Conservation (phyloP, 2,113 vertebrate species). For the Myodes glareolus region DNA sequence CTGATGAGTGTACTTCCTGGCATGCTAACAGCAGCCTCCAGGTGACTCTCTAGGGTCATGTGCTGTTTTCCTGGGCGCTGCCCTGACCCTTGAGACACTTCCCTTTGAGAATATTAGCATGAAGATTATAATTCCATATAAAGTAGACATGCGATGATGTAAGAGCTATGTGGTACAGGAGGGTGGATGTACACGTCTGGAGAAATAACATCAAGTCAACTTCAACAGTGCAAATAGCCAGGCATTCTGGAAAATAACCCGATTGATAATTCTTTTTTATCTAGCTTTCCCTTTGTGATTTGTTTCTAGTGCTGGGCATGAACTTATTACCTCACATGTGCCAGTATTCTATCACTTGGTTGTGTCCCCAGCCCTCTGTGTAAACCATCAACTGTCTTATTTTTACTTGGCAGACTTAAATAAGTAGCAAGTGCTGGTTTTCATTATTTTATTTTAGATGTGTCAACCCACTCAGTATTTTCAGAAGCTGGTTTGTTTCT, state of each 20-base stretch:
- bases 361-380: not conserved
- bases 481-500: not conserved
- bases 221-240: not conserved
- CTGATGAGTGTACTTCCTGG: not conserved
- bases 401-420: slow-evolving; percentile 35
- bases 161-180: not conserved
- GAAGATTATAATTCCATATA: not conserved
- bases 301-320: not conserved
- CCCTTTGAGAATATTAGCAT: not conserved
- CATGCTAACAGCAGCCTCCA: too few relatives aligned
- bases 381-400: not conserved
- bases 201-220: not conserved
- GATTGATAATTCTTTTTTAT: not conserved
- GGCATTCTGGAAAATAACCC: not conserved
- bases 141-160: not conserved
- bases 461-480: not conserved
- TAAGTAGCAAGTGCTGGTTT: not conserved
- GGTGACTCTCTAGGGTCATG: not conserved
- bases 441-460: not conserved
- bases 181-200: accelerated
- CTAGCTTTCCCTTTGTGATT: not conserved
- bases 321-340: too few relatives aligned
- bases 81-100: not conserved
- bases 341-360: not conserved
- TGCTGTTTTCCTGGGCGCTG: not conserved